Conservation (phyloP, 1,140 invertebrate species). For the Elymnias hypermnestra region DNA sequence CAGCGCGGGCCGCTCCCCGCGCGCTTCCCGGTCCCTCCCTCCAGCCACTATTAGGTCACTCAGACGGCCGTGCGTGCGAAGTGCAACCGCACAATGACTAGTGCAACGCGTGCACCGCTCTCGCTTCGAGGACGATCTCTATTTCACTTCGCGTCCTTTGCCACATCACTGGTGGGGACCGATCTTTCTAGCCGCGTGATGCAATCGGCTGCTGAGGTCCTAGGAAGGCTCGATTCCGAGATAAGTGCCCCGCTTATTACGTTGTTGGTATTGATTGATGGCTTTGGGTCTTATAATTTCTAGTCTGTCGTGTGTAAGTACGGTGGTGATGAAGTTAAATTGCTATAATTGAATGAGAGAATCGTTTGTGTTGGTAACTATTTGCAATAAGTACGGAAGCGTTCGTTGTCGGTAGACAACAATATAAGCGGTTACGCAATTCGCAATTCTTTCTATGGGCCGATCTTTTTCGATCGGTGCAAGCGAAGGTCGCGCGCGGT, state of each 20-base stretch:
- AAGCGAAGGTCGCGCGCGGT: slow-evolving; percentile 67
- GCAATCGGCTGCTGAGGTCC: slow-evolving; percentile 60
- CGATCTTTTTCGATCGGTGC: slow-evolving; percentile 55
- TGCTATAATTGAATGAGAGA: not conserved
- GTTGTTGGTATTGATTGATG: slow-evolving; percentile 12
- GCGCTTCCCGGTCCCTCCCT: slow-evolving; percentile 66
- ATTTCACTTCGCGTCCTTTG: slow-evolving; percentile 72
- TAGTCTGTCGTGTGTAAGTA: not conserved
- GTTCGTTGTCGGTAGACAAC: slow-evolving; percentile 31
- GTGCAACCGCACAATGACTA: slow-evolving; percentile 70
- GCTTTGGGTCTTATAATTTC: not conserved
- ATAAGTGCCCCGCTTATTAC: slow-evolving; percentile 20
- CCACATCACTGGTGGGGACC: slow-evolving; percentile 71
- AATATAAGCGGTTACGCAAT: slow-evolving; percentile 48
- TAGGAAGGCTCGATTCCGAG: slow-evolving; percentile 41
- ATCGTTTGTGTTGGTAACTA: not conserved
- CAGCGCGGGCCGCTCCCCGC: slow-evolving; percentile 54
- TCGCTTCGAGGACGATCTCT: slow-evolving; percentile 75
- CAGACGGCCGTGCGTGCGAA: slow-evolving; percentile 66
- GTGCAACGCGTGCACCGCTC: slow-evolving; percentile 73
- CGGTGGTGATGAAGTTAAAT: not conserved
- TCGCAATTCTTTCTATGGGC: slow-evolving; percentile 33
- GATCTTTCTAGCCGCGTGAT: slow-evolving; percentile 72
- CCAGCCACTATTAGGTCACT: slow-evolving; percentile 73
- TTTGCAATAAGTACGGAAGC: slow-evolving; percentile 12